Evolutionary conservation across 2,113 vertebrate genomes (phyloP), one percentile per base, ranked within the genome.

Genomic region (Gobio gobio): DNA sequence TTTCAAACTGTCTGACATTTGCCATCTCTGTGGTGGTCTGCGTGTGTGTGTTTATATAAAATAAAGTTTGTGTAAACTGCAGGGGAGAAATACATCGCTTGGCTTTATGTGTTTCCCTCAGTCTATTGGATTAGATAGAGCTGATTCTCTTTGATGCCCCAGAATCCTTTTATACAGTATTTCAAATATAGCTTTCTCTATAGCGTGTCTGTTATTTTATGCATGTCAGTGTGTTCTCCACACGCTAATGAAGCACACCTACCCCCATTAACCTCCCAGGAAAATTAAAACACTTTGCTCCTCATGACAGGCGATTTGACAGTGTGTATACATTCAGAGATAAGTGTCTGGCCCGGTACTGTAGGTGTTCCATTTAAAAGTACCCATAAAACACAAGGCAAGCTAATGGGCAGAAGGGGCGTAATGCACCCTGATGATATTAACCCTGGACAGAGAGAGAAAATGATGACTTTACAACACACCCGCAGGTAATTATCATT

Each of bases 191-290:
- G 47, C 61, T 81, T 47, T 13, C n/a, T 49, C 18, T 81, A 33
- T 13, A 51, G 36, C 26, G 8, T 8, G 9, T 68, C 8, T 78
- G 58, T 45, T 79, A 14, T 68, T 70, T 22, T 36, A 18, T 72
- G 64, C 59, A 72, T 86, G 0, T 49, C 24, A 22, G 18, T 59
- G 64, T 81, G 85, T 88, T 84, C 86, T 92, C 87, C 77, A 89
- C 88, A 87, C 90, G 83, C 90, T 91, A 91, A 93, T 93, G 90
- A 93, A 94, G 91, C 91, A 91, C 89, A 88, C 90, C 89, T 85
- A 84, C 85, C 73, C 72, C 88, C 92, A 93, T 94, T 93, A 94
- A 91, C 89, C 88, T 89, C 86, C 88, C 51, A 83, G 58, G 75
- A 2, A 49, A 81, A 45, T 33, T 64, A 86, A 84, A 89, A 86